Percentiles rank a stretch among this genome's conserved stretches.
phyloP scores from a whole-genome alignment of 2,888 invertebrate species.

The Heliconius ethilla region DNA sequence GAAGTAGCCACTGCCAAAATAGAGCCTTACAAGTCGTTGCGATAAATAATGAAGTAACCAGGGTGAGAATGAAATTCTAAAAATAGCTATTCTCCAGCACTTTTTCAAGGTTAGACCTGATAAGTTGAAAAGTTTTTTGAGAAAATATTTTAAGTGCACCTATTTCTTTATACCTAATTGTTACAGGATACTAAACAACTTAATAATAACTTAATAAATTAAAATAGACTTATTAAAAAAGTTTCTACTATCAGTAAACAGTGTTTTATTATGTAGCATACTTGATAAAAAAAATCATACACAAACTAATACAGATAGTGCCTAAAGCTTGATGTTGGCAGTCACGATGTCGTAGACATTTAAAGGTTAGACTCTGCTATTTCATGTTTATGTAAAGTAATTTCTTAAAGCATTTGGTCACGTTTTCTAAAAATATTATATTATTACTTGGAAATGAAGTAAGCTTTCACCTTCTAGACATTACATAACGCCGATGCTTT shows the following conservation, averaged over 20 bases:
- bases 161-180: background rate
- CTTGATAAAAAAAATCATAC: background rate
- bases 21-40: constrained; percentile 19
- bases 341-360: constrained; percentile 36
- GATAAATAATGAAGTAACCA: constrained; percentile 29
- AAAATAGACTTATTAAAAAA: background rate
- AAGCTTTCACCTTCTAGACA: background rate
- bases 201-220: background rate
- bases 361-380: constrained; percentile 37
- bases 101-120: constrained; percentile 7
- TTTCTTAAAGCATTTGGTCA: constrained; percentile 25
- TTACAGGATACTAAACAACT: background rate
- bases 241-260: no score
- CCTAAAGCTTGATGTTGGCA: constrained; percentile 31
- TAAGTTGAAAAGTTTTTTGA: background rate
- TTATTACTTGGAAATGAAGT: background rate
- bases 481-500: background rate
- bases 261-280: background rate
- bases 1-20: background rate
- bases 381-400: constrained; percentile 31
- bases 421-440: constrained; percentile 13
- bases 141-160: background rate
- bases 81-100: constrained; percentile 12
- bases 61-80: constrained; percentile 14
- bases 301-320: constrained; percentile 13